Conservation (phyloP, 2,113 vertebrate species). For the Gallinago paraguaiae region DNA sequence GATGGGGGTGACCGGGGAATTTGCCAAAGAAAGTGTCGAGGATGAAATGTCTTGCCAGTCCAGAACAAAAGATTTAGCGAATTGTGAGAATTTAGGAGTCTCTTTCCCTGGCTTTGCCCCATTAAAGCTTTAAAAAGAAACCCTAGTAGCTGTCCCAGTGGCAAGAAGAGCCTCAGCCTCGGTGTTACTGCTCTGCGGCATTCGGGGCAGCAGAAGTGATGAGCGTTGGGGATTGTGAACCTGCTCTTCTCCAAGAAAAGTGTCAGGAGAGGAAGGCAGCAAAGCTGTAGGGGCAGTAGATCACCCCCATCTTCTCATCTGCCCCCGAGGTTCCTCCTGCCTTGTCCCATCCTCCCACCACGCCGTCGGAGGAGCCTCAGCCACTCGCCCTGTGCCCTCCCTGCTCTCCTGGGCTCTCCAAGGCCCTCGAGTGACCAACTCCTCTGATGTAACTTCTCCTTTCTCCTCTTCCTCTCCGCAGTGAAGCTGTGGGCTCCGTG, state of each 20-base stretch:
- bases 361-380: fast-evolving
- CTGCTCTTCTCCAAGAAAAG: neutral
- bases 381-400: fast-evolving
- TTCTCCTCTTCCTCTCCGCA: neutral
- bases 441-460: fast-evolving
- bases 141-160: neutral
- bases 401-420: neutral
- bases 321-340: neutral
- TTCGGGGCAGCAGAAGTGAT: neutral
- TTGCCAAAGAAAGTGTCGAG: neutral
- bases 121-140: neutral
- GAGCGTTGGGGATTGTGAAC: neutral
- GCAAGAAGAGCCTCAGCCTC: neutral
- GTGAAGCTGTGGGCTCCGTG: neutral
- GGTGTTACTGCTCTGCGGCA: fast-evolving
- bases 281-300: fast-evolving
- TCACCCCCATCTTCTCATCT: neutral
- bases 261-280: neutral
- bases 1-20: neutral
- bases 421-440: neutral
- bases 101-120: neutral
- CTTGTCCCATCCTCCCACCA: neutral
- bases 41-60: neutral
- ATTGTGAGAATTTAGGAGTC: neutral
- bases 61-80: neutral